These are phyloP conservation scores for Atrina japonica DNA, from an alignment of 2,888 invertebrate species.

Conservation along the genomic window DNA sequence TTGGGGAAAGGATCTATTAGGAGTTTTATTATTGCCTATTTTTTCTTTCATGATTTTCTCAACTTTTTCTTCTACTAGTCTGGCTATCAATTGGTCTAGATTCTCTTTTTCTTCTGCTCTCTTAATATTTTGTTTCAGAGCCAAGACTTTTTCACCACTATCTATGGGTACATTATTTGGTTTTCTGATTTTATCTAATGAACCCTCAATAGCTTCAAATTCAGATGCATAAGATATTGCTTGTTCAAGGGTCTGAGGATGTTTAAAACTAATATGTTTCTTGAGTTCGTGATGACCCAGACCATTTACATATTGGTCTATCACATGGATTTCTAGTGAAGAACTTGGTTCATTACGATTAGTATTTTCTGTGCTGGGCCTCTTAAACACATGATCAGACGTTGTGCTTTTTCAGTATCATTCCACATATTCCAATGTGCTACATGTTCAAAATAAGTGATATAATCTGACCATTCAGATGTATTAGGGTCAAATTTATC, in stretches of 20 bases:
- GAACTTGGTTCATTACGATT: constrained; percentile 8
- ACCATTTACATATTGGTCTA: constrained; percentile 8
- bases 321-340: constrained; percentile 1
- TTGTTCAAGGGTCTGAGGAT: constrained; percentile 20
- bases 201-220: constrained; percentile 22
- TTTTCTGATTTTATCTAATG: constrained; percentile 8
- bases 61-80: background rate
- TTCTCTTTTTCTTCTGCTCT: constrained; percentile 1
- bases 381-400: constrained; percentile 13
- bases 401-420: constrained; percentile 10
- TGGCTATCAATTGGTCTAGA: background rate
- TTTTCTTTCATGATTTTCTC: background rate
- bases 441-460: constrained; percentile 17
- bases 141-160: constrained; percentile 3
- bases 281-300: constrained; percentile 11
- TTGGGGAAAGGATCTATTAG: too few species aligned
- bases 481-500: constrained; percentile 16
- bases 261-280: constrained; percentile 9
- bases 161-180: too few species aligned
- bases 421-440: constrained; percentile 21
- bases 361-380: constrained; percentile 3
- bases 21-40: background rate
- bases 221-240: constrained; percentile 26
- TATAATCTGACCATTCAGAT: constrained; percentile 18
- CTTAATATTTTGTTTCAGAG: constrained; percentile 2